phyloP scores from a whole-genome alignment of 2,888 invertebrate genomes.

The Campoplex nolae region DNA sequence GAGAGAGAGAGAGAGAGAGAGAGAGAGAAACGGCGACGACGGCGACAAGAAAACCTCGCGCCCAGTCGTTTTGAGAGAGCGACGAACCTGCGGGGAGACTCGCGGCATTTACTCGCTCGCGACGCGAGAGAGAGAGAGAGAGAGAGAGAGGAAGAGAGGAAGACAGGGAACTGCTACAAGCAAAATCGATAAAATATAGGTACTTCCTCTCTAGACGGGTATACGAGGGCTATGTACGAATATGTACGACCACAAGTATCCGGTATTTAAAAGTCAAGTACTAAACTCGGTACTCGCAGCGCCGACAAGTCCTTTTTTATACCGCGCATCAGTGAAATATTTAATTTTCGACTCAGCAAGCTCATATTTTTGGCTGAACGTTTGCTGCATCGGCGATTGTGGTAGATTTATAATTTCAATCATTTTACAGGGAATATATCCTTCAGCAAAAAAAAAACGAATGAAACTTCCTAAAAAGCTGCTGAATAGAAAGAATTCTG shows the following conservation, averaged over 20 bases:
- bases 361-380: not conserved
- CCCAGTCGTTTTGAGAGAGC: constrained; percentile 55
- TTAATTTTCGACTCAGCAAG: not conserved
- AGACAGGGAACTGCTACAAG: constrained; percentile 49
- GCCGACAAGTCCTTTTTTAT: constrained; percentile 3
- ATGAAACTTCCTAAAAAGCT: not conserved
- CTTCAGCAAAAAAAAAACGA: not conserved
- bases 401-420: not conserved
- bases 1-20: constrained; percentile 24
- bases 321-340: constrained; percentile 1
- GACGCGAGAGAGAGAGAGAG: constrained; percentile 36
- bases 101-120: constrained; percentile 54
- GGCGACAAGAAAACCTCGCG: constrained; percentile 52
- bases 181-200: constrained; percentile 66
- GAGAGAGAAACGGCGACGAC: constrained; percentile 27
- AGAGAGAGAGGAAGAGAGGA: constrained; percentile 25
- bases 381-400: not conserved
- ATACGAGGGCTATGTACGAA: constrained; percentile 16
- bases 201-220: constrained; percentile 45
- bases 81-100: constrained; percentile 47
- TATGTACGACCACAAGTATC: constrained; percentile 24
- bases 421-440: not conserved
- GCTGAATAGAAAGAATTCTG: not conserved
- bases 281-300: constrained; percentile 12
- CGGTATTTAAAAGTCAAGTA: constrained; percentile 48